Conservation (phyloP, 1,140 invertebrate genomes). For the Tenebrio molitor region DNA sequence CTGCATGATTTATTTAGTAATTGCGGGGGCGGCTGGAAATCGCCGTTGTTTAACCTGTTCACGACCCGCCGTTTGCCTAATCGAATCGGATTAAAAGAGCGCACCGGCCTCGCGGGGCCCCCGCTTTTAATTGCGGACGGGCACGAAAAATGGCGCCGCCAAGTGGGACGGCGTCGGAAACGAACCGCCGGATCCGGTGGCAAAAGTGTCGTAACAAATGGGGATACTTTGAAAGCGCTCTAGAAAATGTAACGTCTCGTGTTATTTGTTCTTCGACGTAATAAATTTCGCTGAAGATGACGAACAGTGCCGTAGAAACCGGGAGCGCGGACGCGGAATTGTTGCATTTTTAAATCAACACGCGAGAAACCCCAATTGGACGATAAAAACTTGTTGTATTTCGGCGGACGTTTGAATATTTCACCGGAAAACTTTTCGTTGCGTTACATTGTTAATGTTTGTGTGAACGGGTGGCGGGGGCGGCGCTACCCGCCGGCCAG, state of each 20-base stretch:
- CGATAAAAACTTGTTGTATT: neutral
- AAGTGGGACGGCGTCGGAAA: neutral
- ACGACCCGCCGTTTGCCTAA: conserved; percentile 6
- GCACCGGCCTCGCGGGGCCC: neutral
- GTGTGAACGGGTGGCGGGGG: no score
- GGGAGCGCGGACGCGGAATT: neutral
- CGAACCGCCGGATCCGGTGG: conserved; percentile 14
- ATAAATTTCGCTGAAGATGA: conserved; percentile 21
- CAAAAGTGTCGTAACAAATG: conserved; percentile 27
- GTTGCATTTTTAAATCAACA: conserved; percentile 29
- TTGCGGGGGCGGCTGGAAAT: conserved; percentile 40
- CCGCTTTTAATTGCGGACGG: conserved; percentile 3
- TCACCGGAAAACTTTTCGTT: neutral
- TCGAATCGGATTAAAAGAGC: conserved; percentile 8
- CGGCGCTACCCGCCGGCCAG: no score
- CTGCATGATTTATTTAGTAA: conserved; percentile 50
- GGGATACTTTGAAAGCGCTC: conserved; percentile 30
- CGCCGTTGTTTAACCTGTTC: conserved; percentile 18
- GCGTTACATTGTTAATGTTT: no score
- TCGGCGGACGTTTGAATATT: neutral
- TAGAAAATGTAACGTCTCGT: conserved; percentile 32
- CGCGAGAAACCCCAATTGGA: neutral
- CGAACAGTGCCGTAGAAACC: conserved; percentile 16
- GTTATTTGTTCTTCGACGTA: conserved; percentile 33
- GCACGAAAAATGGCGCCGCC: neutral